Base-by-base conservation (phyloP, 2,113 vertebrate species). In the Rhagologus leucostigma region DNA sequence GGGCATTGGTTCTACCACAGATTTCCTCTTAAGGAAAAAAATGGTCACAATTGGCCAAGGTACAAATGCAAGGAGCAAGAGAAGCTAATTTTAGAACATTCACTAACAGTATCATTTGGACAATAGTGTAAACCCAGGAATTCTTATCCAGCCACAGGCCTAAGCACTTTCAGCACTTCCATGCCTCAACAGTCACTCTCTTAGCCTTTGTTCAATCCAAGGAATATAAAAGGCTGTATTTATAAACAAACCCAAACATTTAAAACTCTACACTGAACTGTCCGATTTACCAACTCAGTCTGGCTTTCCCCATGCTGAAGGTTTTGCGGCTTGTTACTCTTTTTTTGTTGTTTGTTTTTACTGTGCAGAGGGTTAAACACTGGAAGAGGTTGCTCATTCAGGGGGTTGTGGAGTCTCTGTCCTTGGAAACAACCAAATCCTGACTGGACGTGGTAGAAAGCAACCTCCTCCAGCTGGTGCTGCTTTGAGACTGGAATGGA, bases 11-110 rank as follows among this genome's bases (percentile, higher is more conserved):
- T 44, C 70, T 50, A 82, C 17, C 30, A 74, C 53, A 69, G 46
- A 86, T 63, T 86, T 91, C 91, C 91, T 86, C 63, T 93, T 88
- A 95, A 91, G 89, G 81, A 50, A 75, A 39, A 52, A 83, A 83
- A 69, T 16, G 57, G 35, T 77, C 65, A 68, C 11, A 10, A 77
- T 0, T 89, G 76, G 49, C 44, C 30, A 82, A 60, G 3, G 27
- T 39, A 85, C 42, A 79, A 18, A 46, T 83, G 63, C 64, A 87
- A 53, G 15, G 68, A 96, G 57, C 32, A 74, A 80, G 35, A 33
- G 39, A 80, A 26, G 59, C 22, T 95, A 80, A 93, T 77, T 91
- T 77, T 96, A 84, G 70, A 85, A 80, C n/a, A 80, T 53, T 86
- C 5, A 11, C 60, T 86, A 96, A 47, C 23, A 73, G 27, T 69